phyloP scores from a whole-genome alignment of 2,888 invertebrate species.

The Hydroisotoma schaefferi region DNA sequence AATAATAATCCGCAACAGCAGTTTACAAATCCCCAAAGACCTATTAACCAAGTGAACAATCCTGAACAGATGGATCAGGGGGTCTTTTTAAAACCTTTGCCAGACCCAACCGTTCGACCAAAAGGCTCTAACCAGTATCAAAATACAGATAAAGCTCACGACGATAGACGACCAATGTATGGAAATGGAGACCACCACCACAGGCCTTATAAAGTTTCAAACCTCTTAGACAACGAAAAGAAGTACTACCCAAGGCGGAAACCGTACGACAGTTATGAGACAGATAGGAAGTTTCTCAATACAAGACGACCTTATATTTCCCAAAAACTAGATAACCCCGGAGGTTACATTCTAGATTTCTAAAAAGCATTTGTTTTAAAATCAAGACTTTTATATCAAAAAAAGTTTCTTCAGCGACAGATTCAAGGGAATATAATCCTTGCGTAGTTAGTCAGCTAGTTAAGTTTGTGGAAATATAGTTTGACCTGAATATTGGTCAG shows the following conservation, averaged over 20 bases:
- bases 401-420: too few relatives aligned
- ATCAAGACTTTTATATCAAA: too few relatives aligned
- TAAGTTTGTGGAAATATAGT: too few relatives aligned
- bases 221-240: slow-evolving; percentile 12
- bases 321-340: slow-evolving; percentile 23
- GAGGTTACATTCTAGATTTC: slow-evolving; percentile 41
- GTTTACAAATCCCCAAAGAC: background rate
- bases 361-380: too few relatives aligned
- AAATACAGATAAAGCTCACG: background rate
- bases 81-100: too few relatives aligned
- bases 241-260: slow-evolving; percentile 11
- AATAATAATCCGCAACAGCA: background rate
- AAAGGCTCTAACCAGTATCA: background rate
- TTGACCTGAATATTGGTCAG: too few relatives aligned
- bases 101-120: background rate
- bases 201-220: slow-evolving; percentile 5
- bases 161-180: background rate
- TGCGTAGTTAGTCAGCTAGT: too few relatives aligned
- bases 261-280: slow-evolving; percentile 1
- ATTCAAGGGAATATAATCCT: too few relatives aligned
- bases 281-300: slow-evolving; percentile 13
- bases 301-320: background rate
- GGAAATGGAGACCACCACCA: background rate
- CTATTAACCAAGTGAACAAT: background rate
- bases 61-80: background rate